Conservation (phyloP, 2,113 vertebrate genomes). For the Rhipidura dahli region DNA sequence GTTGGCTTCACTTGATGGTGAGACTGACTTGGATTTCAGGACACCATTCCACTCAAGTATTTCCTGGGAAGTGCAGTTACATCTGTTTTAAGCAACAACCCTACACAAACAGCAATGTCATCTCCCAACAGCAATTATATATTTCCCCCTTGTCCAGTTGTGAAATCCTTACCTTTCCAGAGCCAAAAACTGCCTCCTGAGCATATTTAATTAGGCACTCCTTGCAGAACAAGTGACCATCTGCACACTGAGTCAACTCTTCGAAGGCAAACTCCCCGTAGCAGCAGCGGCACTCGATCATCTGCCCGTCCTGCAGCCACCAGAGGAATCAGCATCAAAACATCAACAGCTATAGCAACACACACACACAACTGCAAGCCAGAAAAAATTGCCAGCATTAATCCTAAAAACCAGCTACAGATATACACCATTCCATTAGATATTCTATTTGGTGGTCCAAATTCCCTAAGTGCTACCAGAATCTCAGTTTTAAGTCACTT, state of each 20-base stretch:
- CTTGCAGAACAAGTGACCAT: conserved; percentile 97
- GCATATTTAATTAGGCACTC: conserved; percentile 97
- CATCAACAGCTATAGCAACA: background rate
- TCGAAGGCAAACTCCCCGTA: conserved; percentile 95
- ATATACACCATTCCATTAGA: background rate
- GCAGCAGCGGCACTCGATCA: conserved; percentile 97
- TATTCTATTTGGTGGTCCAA: background rate
- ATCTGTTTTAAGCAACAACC: background rate
- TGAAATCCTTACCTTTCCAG: conserved; percentile 82
- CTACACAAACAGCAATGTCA: background rate
- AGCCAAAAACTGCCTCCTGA: conserved; percentile 95
- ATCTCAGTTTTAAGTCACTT: background rate
- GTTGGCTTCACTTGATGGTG: background rate
- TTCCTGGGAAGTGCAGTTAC: background rate
- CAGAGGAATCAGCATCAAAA: background rate
- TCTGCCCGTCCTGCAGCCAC: conserved; percentile 86
- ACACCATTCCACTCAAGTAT: background rate
- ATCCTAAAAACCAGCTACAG: background rate
- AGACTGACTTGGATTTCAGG: background rate
- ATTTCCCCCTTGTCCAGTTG: background rate
- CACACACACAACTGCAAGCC: background rate
- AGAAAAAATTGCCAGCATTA: background rate
- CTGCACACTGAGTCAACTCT: conserved; percentile 93
- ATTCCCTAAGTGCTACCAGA: background rate
- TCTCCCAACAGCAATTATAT: background rate